Base-by-base conservation (phyloP, 2,888 invertebrate species). In the Noctua janthe region DNA sequence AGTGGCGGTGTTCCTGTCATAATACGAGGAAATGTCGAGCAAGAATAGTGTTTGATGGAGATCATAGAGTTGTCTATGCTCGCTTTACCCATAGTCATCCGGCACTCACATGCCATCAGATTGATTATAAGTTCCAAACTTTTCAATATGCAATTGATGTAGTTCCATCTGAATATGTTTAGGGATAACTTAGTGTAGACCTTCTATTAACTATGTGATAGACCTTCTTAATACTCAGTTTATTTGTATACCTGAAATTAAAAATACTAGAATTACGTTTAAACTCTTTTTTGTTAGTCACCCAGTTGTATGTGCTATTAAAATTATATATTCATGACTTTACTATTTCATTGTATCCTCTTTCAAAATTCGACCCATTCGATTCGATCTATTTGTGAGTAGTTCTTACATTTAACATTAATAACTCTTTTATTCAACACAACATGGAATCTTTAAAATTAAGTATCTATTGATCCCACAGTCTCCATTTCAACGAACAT, bases 1-100 rank as follows among this genome's bases (percentile, higher is more conserved):
- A 69, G n/a, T 86, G 86, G 83, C 78, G 78, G 3, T 86, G 86
- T n/a, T 66, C 86, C 1, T 66, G 39, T 7, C 76, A 78, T 29
- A 66, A 70, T 13, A 74, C 15, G 10, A 81, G 43, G 39, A 78
- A 66, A 17, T 86, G 86, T 69, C 72, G 69, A 20, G 86, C 75
- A 11, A 86, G 74, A 56, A 51, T 85, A 15, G 70, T 73, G 1
- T 49, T 82, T 17, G 79, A 76, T 39, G 11, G 23, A 10, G 17
- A 71, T 15, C 10, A 62, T 17, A 62, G 39, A 54, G 76, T 84
- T 11, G 29, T 84, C 0, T n/a, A 39, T 29, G 76, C 66, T 7
- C 51, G 62, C 35, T 64, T 47, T 15, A 54, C 59, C 6, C 83
- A 83, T 59, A 83, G 23, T 20, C 84, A 84, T 62, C 73, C 76